Evolutionary conservation across 2,113 vertebrate species (phyloP), one percentile per base, ranked within the genome.

Genomic region (Muscicapa adusta): DNA sequence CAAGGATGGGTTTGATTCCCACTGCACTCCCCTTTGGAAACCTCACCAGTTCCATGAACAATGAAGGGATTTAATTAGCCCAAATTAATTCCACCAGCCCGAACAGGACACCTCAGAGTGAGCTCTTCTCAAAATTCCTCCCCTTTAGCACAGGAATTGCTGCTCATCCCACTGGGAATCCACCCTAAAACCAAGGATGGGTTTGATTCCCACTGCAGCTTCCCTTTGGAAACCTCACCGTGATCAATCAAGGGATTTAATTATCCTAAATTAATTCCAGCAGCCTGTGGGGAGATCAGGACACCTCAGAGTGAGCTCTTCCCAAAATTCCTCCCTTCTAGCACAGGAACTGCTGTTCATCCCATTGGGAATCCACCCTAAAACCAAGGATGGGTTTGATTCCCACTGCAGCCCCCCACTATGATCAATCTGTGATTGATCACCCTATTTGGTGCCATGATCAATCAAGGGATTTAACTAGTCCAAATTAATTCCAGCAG

Each of bases 121-220:
- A 22, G 45, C 45, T 47, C 9, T 6, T 29, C 48, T 60, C 75
- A 53, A 53, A 57, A 45, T 28, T 17, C 40, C 68, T 56, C 18
- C 22, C 6, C 8, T 19, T 1, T 11, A 5, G 47, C 33, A n/a
- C 0, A 3, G 26, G 5, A 5, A 8, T 8, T 5, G 25, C 33
- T 6, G 2, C 34, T 63, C 5, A 3, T 31, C 50, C 50, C 9
- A 0, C 24, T 29, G 12, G 45, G 57, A 71, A 4, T 40, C 26
- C 48, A 8, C 48, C 48, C 48, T 9, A 50, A 50, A 50, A 50
- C 42, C 42, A 43, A 43, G 17, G 42, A 43, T 45, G 43, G 43
- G 43, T 45, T 45, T 45, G 43, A 45, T 45, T 45, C 43, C 43
- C 43, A 45, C 8, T 45, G 43, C 43, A 45, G n/a, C 9, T 45